A percentile compares a stretch with the other conserved stretches of the same genome.
These are phyloP conservation scores for Siphlonurus alternatus DNA, from an alignment of 2,888 invertebrate genomes.

Conservation along the genomic window DNA sequence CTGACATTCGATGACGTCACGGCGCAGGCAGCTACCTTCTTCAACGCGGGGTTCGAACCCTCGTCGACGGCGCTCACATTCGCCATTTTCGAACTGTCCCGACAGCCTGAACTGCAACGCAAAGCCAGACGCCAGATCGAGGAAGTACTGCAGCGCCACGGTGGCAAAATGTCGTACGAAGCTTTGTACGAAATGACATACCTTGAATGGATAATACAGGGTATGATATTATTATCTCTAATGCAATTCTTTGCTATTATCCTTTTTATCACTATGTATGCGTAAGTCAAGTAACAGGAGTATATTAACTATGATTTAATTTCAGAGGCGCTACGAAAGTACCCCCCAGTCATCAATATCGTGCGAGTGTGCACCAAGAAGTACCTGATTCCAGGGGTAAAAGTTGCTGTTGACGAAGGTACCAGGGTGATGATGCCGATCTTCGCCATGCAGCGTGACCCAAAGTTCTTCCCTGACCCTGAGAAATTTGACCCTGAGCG, in stretches of 20 bases:
- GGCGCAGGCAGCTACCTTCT: slow-evolving; percentile 30
- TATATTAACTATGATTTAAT: no score
- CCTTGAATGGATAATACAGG: slow-evolving; percentile 17
- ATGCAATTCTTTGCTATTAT: no score
- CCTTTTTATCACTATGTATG: no score
- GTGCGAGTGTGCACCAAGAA: slow-evolving; percentile 32
- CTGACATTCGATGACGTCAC: slow-evolving; percentile 23
- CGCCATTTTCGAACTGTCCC: neutral
- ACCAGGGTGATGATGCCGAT: slow-evolving; percentile 35
- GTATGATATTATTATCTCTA: no score
- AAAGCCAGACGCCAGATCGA: neutral
- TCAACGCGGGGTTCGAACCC: slow-evolving; percentile 15
- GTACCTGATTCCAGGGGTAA: slow-evolving; percentile 32
- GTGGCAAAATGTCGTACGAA: neutral
- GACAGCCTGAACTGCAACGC: neutral
- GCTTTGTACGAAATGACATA: slow-evolving; percentile 18
- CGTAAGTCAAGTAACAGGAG: no score
- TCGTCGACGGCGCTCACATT: neutral
- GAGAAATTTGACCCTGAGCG: slow-evolving; percentile 38
- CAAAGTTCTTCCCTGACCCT: slow-evolving; percentile 36
- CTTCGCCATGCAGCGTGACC: slow-evolving; percentile 37
- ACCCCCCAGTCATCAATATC: slow-evolving; percentile 36
- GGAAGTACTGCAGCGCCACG: neutral
- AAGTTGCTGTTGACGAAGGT: slow-evolving; percentile 33
- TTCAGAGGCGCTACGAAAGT: slow-evolving; percentile 16